Percentiles rank a stretch among this genome's conserved stretches.
Evolutionary conservation across 2,113 vertebrate species (phyloP).

Genomic region (Prolemur simus): DNA sequence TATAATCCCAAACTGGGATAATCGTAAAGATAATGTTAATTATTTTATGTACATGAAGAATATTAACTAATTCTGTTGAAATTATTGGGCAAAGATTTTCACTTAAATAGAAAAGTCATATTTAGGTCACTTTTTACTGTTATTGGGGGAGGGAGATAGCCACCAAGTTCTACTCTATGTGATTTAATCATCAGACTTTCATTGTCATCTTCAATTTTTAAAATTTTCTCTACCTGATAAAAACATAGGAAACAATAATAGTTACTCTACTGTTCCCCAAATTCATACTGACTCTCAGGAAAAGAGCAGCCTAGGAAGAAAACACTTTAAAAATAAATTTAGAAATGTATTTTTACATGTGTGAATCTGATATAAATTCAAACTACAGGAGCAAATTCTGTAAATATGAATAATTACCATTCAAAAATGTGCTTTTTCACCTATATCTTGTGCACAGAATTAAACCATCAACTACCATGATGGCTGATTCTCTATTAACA

Average conservation of each 20-base stretch:
- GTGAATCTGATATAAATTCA: neutral
- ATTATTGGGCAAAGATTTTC: neutral
- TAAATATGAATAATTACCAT: neutral
- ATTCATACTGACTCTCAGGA: constrained; percentile 11
- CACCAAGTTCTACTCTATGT: neutral
- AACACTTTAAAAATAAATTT: constrained; percentile 37
- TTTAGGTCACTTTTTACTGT: neutral
- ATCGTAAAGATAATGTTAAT: neutral
- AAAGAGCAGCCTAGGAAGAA: neutral
- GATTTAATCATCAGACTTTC: neutral
- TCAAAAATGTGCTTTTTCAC: neutral
- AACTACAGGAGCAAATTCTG: neutral
- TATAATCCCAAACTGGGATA: neutral
- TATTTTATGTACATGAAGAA: neutral
- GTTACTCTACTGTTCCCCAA: neutral
- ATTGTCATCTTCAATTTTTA: neutral
- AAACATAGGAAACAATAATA: neutral
- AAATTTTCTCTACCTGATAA: neutral
- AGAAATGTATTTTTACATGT: neutral
- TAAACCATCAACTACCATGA: neutral
- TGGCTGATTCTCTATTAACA: accelerated
- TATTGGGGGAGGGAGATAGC: neutral
- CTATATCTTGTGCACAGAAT: neutral
- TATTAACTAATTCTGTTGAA: neutral
- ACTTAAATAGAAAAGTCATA: neutral